phyloP scores from a whole-genome alignment of 2,797 vertebrate species.

The Zenarchopterus dispar region DNA sequence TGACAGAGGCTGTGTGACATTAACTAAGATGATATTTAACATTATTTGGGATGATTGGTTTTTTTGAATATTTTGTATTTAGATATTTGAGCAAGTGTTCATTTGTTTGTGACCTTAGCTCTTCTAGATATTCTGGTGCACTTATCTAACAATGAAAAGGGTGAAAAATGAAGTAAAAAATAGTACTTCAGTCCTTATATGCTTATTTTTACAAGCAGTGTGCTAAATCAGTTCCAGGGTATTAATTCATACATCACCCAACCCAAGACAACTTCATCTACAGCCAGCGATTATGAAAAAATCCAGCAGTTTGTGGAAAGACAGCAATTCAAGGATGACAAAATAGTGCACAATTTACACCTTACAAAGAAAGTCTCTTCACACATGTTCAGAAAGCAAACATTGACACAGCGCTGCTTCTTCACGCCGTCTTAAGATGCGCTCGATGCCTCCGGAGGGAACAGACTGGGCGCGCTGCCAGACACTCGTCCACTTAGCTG shows the following conservation, averaged over 20 bases:
- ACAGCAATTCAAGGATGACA: too few relatives aligned
- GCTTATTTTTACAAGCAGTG: too few relatives aligned
- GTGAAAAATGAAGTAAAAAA: too few relatives aligned
- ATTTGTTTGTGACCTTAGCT: neutral
- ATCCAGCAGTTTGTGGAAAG: neutral
- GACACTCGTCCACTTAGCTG: constrained; percentile 60
- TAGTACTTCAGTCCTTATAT: too few relatives aligned
- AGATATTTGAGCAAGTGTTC: neutral
- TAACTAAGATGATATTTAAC: neutral
- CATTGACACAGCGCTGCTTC: constrained; percentile 71
- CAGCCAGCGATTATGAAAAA: neutral
- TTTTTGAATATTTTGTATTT: neutral
- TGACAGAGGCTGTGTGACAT: constrained; percentile 12
- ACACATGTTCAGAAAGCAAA: constrained; percentile 57
- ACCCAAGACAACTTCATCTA: too few relatives aligned
- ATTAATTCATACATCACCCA: too few relatives aligned
- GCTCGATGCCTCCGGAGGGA: constrained; percentile 51
- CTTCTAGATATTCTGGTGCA: neutral
- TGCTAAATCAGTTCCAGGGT: too few relatives aligned
- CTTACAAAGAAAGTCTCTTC: neutral
- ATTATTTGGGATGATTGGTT: neutral
- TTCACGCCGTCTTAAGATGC: constrained; percentile 73
- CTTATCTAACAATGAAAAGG: neutral
- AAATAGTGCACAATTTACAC: too few relatives aligned
- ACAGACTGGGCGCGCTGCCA: constrained; percentile 66